Evolutionary conservation across 2,797 vertebrate genomes (phyloP).

Genomic region (Melanitta fusca): DNA sequence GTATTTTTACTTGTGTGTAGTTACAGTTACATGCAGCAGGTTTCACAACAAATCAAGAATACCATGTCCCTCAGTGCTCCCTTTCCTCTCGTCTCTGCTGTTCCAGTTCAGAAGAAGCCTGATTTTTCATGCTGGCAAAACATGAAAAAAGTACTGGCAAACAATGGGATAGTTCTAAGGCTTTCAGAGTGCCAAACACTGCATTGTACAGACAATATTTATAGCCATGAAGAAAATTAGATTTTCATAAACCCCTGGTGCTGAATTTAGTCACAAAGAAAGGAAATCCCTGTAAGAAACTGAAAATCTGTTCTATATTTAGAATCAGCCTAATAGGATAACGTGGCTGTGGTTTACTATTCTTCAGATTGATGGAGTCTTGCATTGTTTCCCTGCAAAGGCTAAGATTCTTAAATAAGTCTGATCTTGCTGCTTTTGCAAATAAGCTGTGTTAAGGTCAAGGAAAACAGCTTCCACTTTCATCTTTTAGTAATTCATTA

Average conservation of each 20-base stretch:
- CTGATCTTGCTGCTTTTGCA: slow-evolving; percentile 1
- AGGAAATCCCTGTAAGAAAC: slow-evolving; percentile 30
- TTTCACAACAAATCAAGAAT: not conserved
- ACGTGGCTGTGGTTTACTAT: not conserved
- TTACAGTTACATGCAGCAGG: rapidly evolving
- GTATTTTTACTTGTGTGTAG: not conserved
- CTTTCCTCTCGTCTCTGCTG: not conserved
- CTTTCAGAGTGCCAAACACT: not conserved
- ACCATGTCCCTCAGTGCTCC: not conserved
- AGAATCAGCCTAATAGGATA: slow-evolving; percentile 48
- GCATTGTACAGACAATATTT: not conserved
- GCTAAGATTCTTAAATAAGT: slow-evolving; percentile 1
- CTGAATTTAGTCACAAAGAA: slow-evolving; percentile 26
- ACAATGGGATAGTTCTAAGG: not conserved
- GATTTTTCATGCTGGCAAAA: not conserved
- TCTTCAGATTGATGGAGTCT: not conserved
- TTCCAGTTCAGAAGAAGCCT: not conserved
- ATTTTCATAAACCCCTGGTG: not conserved
- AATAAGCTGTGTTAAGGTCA: slow-evolving; percentile 6
- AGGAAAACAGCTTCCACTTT: not conserved
- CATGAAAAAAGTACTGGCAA: not conserved
- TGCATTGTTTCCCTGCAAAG: slow-evolving; percentile 15
- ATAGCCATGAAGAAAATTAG: not conserved
- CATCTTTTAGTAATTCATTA: not conserved
- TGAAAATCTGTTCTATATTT: slow-evolving; percentile 58